phyloP scores from a whole-genome alignment of 2,888 invertebrate species.

The Mylabris sibirica region DNA sequence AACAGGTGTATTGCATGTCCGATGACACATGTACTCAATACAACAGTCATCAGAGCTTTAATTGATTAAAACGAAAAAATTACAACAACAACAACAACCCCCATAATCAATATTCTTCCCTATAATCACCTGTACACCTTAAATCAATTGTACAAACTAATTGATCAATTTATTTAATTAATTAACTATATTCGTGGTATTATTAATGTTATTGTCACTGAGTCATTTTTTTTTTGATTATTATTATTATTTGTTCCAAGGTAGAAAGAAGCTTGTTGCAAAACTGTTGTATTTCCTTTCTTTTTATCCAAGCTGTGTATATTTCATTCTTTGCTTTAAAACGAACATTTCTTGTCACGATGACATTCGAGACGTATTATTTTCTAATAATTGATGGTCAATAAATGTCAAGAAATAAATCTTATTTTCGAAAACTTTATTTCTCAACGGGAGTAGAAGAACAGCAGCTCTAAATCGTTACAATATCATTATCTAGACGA shows the following conservation, averaged over 20 bases:
- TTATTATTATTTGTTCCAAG: not conserved
- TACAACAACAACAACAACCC: not conserved
- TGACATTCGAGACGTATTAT: slow-evolving; percentile 11
- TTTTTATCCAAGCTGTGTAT: not conserved
- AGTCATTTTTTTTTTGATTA: not conserved
- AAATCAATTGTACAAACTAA: not conserved
- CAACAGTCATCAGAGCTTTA: slow-evolving; percentile 13
- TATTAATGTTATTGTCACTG: not conserved
- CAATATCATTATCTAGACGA: slow-evolving; percentile 5
- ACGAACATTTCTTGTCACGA: slow-evolving; percentile 11
- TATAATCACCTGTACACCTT: not conserved
- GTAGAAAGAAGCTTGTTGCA: not conserved
- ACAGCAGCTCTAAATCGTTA: slow-evolving; percentile 3
- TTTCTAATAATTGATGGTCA: slow-evolving; percentile 12
- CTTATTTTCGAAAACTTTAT: slow-evolving; percentile 9
- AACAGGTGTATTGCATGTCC: slow-evolving; percentile 62
- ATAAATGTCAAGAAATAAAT: slow-evolving; percentile 12
- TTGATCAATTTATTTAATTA: not conserved
- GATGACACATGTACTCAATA: slow-evolving; percentile 26
- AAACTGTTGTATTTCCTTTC: not conserved
- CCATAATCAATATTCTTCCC: not conserved
- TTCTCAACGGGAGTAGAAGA: slow-evolving; percentile 1
- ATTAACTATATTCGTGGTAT: not conserved
- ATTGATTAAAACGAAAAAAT: slow-evolving; percentile 8
- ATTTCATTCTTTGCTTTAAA: not conserved